Conservation (phyloP, 2,888 invertebrate genomes). For the Lysandra coridon region DNA sequence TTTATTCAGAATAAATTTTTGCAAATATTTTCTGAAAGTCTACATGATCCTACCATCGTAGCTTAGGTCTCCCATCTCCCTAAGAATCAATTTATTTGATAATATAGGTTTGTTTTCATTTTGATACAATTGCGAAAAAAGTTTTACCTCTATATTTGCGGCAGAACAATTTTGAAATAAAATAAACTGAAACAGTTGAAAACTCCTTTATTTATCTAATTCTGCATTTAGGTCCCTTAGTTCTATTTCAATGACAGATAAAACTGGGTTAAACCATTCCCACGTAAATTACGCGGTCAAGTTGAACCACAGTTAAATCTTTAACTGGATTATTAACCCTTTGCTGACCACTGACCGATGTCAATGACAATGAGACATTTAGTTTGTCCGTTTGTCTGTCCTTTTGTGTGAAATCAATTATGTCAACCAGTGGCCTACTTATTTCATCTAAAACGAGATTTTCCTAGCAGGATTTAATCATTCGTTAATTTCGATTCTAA, state of each 20-base stretch:
- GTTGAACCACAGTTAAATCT: conserved; percentile 24
- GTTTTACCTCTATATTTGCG: no score
- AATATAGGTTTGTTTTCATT: no score
- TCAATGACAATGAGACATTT: conserved; percentile 18
- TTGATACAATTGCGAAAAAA: no score
- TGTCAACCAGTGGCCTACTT: neutral
- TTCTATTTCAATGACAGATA: neutral
- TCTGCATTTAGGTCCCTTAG: neutral
- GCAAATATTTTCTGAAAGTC: no score
- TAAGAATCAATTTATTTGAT: no score
- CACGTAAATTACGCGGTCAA: conserved; percentile 14
- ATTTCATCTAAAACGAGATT: conserved; percentile 13
- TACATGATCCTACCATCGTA: no score
- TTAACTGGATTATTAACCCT: conserved; percentile 37
- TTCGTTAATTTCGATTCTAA: neutral
- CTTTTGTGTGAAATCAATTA: conserved; percentile 15
- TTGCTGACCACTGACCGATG: conserved; percentile 38
- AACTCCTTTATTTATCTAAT: no score
- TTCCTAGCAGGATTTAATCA: neutral
- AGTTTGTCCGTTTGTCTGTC: conserved; percentile 20
- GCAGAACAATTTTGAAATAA: no score
- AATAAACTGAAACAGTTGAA: no score
- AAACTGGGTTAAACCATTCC: conserved; percentile 16
- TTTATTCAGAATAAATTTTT: no score
- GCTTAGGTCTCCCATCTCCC: no score